Conservation (phyloP, 2,888 invertebrate species). For the Epiblema foenella region DNA sequence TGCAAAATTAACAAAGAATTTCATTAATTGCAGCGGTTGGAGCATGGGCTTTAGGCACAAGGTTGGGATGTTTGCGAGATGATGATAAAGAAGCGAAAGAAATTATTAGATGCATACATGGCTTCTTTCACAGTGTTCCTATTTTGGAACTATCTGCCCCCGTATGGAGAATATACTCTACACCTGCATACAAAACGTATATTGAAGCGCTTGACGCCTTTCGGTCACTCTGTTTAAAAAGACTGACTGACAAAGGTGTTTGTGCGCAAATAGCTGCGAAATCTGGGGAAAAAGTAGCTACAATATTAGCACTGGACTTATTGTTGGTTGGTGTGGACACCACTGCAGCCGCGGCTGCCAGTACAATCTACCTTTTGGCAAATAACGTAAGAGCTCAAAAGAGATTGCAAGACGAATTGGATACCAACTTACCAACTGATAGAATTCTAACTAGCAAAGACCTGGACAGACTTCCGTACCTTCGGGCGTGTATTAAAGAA, state of each 20-base stretch:
- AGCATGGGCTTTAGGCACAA: constrained; percentile 91
- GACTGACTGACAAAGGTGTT: constrained; percentile 75
- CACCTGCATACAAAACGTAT: constrained; percentile 88
- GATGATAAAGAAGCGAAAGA: constrained; percentile 89
- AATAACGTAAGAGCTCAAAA: constrained; percentile 88
- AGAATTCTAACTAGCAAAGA: constrained; percentile 85
- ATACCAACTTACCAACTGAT: constrained; percentile 80
- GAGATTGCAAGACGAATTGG: constrained; percentile 86
- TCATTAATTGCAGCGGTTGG: constrained; percentile 87
- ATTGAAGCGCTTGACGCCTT: constrained; percentile 89
- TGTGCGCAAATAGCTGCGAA: constrained; percentile 73
- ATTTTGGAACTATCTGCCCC: constrained; percentile 90
- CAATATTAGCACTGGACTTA: constrained; percentile 90
- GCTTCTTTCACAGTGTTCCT: constrained; percentile 91
- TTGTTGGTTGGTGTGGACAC: constrained; percentile 93
- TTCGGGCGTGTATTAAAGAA: constrained; percentile 92
- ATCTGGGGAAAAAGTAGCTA: constrained; percentile 81
- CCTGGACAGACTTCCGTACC: constrained; percentile 88
- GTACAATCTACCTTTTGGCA: constrained; percentile 90
- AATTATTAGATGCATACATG: constrained; percentile 91
- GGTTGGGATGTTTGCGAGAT: constrained; percentile 89
- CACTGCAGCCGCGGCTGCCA: constrained; percentile 90
- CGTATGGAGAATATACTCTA: constrained; percentile 89
- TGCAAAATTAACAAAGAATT: background rate
- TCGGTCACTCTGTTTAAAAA: constrained; percentile 83